Evolutionary conservation across 2,113 vertebrate genomes (phyloP).

Genomic region (Xyrauchen texanus): DNA sequence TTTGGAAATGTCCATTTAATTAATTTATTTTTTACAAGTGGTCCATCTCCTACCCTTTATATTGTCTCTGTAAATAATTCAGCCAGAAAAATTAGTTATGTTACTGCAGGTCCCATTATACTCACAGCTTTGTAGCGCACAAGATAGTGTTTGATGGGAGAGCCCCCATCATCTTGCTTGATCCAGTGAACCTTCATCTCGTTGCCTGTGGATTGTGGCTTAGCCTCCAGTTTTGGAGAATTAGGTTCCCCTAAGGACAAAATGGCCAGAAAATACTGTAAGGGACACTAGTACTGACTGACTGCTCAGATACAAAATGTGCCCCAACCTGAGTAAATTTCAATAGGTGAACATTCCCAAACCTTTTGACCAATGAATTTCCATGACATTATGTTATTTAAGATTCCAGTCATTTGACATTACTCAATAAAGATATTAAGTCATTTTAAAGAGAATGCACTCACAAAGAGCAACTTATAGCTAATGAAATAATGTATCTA

Average conservation of each 20-base stretch:
- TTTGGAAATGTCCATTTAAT: too few species aligned
- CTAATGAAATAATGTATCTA: too few species aligned
- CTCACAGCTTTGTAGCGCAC: conserved; percentile 94
- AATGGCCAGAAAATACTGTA: conserved; percentile 48
- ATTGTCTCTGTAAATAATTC: conserved; percentile 13
- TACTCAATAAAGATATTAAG: too few species aligned
- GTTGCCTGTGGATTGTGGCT: conserved; percentile 83
- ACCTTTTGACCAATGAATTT: too few species aligned
- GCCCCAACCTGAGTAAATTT: conserved; percentile 19
- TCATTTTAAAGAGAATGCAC: too few species aligned
- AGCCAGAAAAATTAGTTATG: neutral
- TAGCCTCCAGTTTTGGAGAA: conserved; percentile 87
- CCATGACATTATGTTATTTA: too few species aligned
- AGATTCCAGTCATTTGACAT: too few species aligned
- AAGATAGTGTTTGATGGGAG: conserved; percentile 93
- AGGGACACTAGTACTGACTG: neutral
- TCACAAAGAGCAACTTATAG: too few species aligned
- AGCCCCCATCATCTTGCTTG: conserved; percentile 96
- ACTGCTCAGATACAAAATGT: neutral
- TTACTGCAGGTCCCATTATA: conserved; percentile 59
- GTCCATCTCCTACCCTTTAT: too few species aligned
- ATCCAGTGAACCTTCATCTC: conserved; percentile 87
- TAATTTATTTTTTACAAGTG: too few species aligned
- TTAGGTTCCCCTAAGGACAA: conserved; percentile 90
- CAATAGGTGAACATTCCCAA: neutral